These are phyloP conservation scores for Graptemys geographica DNA, from an alignment of 2,797 vertebrate species.

Conservation along the genomic window DNA sequence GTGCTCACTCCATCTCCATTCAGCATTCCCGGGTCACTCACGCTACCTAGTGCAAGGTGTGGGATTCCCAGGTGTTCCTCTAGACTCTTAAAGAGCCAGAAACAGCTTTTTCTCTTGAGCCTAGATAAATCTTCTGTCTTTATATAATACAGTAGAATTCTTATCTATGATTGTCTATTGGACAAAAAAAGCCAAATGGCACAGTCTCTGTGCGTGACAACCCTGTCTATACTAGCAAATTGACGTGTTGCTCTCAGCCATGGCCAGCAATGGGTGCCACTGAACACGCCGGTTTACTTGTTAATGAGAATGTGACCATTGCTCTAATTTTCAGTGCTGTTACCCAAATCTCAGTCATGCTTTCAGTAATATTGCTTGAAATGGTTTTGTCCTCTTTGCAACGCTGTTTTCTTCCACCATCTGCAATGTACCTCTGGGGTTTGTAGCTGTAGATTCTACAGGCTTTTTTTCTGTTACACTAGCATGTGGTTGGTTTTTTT, in stretches of 20 bases:
- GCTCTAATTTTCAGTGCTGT: neutral
- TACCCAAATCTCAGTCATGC: neutral
- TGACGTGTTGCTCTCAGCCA: neutral
- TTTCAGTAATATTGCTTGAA: neutral
- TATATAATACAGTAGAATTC: neutral
- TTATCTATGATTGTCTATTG: neutral
- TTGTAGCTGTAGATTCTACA: neutral
- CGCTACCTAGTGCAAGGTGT: neutral
- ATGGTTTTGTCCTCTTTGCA: neutral
- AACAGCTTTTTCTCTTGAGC: neutral
- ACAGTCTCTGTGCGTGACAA: neutral
- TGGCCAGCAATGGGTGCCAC: neutral
- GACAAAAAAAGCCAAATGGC: neutral
- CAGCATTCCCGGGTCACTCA: neutral
- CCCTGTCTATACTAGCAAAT: neutral
- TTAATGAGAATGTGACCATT: neutral
- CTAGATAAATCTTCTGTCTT: neutral
- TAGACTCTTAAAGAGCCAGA: neutral
- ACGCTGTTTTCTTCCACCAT: neutral
- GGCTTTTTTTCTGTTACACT: neutral
- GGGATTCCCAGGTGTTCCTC: neutral
- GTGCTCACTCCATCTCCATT: neutral
- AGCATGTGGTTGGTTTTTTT: neutral
- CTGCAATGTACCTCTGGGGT: accelerated
- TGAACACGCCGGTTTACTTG: neutral